A percentile compares a stretch with the other conserved stretches of the same genome.
phyloP scores from a whole-genome alignment of 2,797 vertebrate genomes.

The Cirrhinus mrigala region DNA sequence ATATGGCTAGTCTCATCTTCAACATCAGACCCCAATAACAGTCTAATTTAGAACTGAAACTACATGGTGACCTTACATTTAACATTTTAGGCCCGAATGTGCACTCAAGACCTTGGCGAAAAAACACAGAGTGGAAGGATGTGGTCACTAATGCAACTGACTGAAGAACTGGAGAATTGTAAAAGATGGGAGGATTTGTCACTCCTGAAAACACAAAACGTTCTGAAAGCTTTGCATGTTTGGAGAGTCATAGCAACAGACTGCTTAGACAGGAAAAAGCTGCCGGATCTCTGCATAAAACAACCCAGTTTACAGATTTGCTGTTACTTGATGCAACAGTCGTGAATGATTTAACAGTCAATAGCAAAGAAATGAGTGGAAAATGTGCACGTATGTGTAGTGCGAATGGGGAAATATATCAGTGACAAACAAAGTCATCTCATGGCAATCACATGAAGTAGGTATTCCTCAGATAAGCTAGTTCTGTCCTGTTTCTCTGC shows the following conservation, averaged over 20 bases:
- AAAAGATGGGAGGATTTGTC: background rate
- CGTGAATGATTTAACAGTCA: background rate
- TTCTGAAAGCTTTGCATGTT: background rate
- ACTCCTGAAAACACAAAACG: background rate
- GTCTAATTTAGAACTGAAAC: background rate
- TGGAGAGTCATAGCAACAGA: background rate
- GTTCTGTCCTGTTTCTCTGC: background rate
- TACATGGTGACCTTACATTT: background rate
- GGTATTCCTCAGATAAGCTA: background rate
- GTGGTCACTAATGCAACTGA: constrained; percentile 19
- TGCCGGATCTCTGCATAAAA: background rate
- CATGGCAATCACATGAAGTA: background rate
- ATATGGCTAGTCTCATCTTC: background rate
- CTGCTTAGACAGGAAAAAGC: background rate
- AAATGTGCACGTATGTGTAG: background rate
- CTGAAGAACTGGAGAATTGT: background rate
- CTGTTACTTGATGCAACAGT: background rate
- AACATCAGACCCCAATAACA: background rate
- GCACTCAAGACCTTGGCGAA: background rate
- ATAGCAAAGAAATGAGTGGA: background rate
- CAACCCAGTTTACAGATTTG: background rate
- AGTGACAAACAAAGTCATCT: background rate
- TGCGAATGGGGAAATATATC: constrained; percentile 2
- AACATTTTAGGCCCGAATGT: background rate
- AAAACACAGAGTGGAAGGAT: constrained; percentile 11